Percentiles rank a stretch among this genome's conserved stretches.
Evolutionary conservation across 1,140 invertebrate genomes (phyloP).

Genomic region (Leptopilina boulardi): DNA sequence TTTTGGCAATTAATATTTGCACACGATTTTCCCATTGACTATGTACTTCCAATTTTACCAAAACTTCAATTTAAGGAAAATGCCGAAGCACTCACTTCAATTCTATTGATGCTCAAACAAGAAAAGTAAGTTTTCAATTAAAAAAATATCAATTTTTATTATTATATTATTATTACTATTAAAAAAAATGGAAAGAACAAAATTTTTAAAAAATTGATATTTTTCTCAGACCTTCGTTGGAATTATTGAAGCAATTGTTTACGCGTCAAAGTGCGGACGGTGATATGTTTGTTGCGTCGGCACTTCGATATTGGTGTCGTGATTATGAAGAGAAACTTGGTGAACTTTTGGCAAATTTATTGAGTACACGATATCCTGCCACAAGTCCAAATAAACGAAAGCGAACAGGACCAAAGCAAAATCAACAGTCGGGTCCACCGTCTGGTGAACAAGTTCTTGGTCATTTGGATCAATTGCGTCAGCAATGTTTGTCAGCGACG

Average conservation of each 20-base stretch:
- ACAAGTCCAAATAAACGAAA: slow-evolving; percentile 94
- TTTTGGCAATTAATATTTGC: slow-evolving; percentile 96
- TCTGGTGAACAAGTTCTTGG: slow-evolving; percentile 89
- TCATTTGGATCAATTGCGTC: slow-evolving; percentile 93
- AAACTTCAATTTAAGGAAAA: slow-evolving; percentile 92
- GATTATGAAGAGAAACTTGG: slow-evolving; percentile 93
- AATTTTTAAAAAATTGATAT: slow-evolving; percentile 26
- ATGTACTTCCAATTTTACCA: slow-evolving; percentile 91
- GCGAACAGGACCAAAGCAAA: slow-evolving; percentile 81
- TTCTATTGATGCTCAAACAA: slow-evolving; percentile 92
- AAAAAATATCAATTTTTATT: slow-evolving; percentile 12
- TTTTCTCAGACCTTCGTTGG: slow-evolving; percentile 84
- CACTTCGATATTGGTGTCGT: slow-evolving; percentile 94
- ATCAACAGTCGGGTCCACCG: slow-evolving; percentile 79
- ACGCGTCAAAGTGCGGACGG: slow-evolving; percentile 83
- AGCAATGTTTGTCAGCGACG: slow-evolving; percentile 80
- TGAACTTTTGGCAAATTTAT: slow-evolving; percentile 86
- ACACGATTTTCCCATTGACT: slow-evolving; percentile 93
- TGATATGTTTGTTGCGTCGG: slow-evolving; percentile 91
- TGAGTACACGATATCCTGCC: slow-evolving; percentile 87
- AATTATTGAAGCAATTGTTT: slow-evolving; percentile 90
- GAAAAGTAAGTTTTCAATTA: slow-evolving; percentile 81
- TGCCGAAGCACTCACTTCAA: slow-evolving; percentile 93
- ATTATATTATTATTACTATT: slow-evolving; percentile 40
- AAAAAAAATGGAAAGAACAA: no score